Evolutionary conservation across 1,140 invertebrate genomes (phyloP), one percentile per base, ranked within the genome.

Genomic region (Orius laevigatus): DNA sequence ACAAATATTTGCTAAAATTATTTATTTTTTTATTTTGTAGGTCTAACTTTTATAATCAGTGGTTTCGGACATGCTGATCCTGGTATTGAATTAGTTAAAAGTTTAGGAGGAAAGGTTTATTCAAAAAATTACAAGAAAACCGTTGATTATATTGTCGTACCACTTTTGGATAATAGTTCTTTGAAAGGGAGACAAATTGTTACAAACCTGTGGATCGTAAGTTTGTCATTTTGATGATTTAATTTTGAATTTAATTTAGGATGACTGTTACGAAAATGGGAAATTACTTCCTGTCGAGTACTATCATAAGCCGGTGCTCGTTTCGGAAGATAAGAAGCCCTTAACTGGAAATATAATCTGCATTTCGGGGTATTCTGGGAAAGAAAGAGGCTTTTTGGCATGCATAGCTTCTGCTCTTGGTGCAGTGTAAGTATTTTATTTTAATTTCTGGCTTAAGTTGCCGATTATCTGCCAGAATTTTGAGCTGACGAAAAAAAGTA

Each of bases 271-370:
- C 5, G 73, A 79, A 51, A 60, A 70, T 32, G 65, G 71, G 19
- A 57, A 64, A 55, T 49, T 83, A 11, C 54, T 79, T 16, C 60
- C 69, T 0, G 56, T 79, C 15, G 57, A 68, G 47, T 78, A 78
- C 60, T 81, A 76, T 56, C 81, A 82, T 58, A 61, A 62, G 20
- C 77, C 78, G 0, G 57, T 83, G 16, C 59, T 60, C 6, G 57
- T 72, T 15, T 59, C 60, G 1, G 59, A 63, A 6, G 58, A 64
- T n/a, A 53, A 58, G 0, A 65, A 68, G 48, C 78, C 81, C 1
- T 63, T 93, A 14, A 54, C 64, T 1, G 74, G 72, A 32, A 83
- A 81, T 59, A 79, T 84, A 0, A 71, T 90, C 25, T 77, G 79
- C 2, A 71, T 88, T 49, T 88, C 81, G 56, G 77, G 76, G 1